Base-by-base conservation (phyloP, 2,113 vertebrate species). In the Hippocampus guttulatus region DNA sequence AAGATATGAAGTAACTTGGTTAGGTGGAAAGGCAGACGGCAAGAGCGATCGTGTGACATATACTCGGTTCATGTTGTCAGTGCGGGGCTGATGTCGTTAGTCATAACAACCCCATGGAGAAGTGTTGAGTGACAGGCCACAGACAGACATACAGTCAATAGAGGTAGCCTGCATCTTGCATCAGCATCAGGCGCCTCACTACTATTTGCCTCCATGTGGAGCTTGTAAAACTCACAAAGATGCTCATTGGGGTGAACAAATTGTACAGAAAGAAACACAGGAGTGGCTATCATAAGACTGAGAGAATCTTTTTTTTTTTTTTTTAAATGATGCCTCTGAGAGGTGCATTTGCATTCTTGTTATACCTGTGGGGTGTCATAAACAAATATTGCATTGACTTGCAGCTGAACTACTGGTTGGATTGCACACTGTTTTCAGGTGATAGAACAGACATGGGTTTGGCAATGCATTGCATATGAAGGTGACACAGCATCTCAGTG, bases 91-190 rank as follows among this genome's bases (percentile, higher is more conserved):
- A 52, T 90, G 86, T 90, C 70, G 21, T 87, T 89, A 89, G 78
- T 88, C 76, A 81, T 85, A 90, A 91, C 84, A 88, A 71, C 74
- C 62, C 84, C 64, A 78, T 60, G 21, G 83, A 85, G 80, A 81
- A 67, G 41, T 49, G 78, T 23, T 83, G 88, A 91, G 75, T 87
- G 87, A 89, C 83, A 70, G 73, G 78, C 74, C 68, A 30, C 63
- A 74, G 83, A 81, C 82, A 80, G 66, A 49, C 47, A 23, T 67
- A 72, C 75, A 70, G 73, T 89, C 88, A 90, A 90, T 90, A 90
- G 70, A 63, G 84, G 85, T 81, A 73, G 79, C 84, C 85, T 38
- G 65, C 76, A 89, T 83, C 69, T 81, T 70, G 63, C 67, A 67
- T 84, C 72, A 78, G 68, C 85, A 83, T 69, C 23, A 74, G 58